These are phyloP conservation scores for Stomatorhinus ivindoensis DNA, from an alignment of 2,113 vertebrate species.

Conservation along the genomic window DNA sequence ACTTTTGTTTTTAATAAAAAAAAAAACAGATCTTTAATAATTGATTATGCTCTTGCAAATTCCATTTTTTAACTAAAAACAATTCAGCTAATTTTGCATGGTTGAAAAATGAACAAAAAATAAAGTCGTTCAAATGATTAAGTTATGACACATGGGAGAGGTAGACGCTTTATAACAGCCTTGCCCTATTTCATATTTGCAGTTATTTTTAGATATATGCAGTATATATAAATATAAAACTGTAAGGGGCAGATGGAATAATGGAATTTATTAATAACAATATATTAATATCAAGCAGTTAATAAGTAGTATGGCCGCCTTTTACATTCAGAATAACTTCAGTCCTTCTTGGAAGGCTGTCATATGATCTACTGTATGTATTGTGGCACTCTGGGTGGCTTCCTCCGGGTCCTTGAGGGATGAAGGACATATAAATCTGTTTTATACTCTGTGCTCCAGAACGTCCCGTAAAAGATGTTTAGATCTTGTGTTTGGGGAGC, in stretches of 20 bases:
- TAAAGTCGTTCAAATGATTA: background rate
- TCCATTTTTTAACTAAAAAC: background rate
- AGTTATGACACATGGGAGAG: background rate
- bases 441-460: background rate
- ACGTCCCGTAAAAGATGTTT: background rate
- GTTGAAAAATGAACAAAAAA: background rate
- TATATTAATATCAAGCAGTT: background rate
- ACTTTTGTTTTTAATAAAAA: background rate
- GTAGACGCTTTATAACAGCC: background rate
- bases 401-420: background rate
- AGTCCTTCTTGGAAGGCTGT: background rate
- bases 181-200: background rate
- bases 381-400: background rate
- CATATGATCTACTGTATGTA: background rate
- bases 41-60: background rate
- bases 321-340: background rate
- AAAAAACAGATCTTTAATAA: background rate
- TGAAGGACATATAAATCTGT: background rate
- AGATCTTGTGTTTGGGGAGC: background rate
- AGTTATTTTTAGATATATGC: background rate
- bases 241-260: background rate
- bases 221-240: too few species aligned
- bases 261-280: background rate
- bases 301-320: background rate
- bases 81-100: background rate